These are phyloP conservation scores for Papilio demoleus DNA, from an alignment of 2,888 invertebrate genomes.

Conservation along the genomic window DNA sequence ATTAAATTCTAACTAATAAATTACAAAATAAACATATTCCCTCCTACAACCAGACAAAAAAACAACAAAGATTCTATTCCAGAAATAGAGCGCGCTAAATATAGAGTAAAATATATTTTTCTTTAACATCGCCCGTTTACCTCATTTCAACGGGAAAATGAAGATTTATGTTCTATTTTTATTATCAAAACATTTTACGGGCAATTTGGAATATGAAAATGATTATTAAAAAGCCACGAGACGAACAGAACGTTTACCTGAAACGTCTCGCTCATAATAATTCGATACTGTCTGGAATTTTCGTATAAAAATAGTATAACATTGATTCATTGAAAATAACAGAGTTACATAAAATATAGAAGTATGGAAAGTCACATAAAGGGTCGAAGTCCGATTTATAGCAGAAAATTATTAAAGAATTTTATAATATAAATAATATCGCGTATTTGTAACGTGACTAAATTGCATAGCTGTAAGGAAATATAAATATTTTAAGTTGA, in stretches of 20 bases:
- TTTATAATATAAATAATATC: background rate
- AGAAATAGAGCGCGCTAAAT: slow-evolving; percentile 3
- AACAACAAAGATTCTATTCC: slow-evolving; percentile 2
- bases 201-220: slow-evolving; percentile 3
- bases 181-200: background rate
- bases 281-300: slow-evolving; percentile 2
- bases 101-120: slow-evolving; percentile 3
- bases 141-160: slow-evolving; percentile 5
- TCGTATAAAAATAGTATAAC: background rate
- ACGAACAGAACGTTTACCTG: slow-evolving; percentile 8
- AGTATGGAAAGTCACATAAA: background rate
- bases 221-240: background rate
- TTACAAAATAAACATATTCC: background rate
- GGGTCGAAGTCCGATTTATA: background rate
- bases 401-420: background rate
- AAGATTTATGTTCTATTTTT: slow-evolving; percentile 15
- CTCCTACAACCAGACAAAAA: background rate
- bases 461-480: slow-evolving; percentile 5
- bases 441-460: background rate
- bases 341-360: background rate
- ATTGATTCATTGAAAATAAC: background rate
- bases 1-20: background rate
- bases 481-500: slow-evolving; percentile 15
- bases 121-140: background rate
- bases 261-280: background rate